These are phyloP conservation scores for Bombus turneri DNA, from an alignment of 1,140 invertebrate genomes.

Conservation along the genomic window DNA sequence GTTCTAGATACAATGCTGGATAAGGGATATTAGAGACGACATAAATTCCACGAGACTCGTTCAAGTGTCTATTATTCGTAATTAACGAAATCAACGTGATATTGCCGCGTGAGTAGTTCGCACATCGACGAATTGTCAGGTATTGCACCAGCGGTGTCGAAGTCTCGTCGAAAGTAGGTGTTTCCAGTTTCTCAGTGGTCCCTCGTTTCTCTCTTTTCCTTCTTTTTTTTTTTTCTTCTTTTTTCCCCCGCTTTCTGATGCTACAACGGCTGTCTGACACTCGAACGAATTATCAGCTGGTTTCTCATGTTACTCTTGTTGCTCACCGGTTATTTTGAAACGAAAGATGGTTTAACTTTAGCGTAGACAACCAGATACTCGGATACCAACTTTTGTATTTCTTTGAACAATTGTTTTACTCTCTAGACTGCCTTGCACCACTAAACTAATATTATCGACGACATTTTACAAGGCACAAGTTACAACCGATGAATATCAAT, in stretches of 20 bases:
- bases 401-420: background rate
- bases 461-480: too few relatives aligned
- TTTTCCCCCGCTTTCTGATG: too few relatives aligned
- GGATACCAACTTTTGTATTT: background rate
- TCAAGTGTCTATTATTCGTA: conserved; percentile 39
- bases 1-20: conserved; percentile 4
- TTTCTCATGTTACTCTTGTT: background rate
- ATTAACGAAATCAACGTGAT: conserved; percentile 28
- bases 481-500: background rate
- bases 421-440: background rate
- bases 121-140: conserved; percentile 29
- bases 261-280: background rate
- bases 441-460: background rate
- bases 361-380: background rate
- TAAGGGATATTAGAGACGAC: conserved; percentile 27
- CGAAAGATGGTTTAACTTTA: background rate
- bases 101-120: conserved; percentile 8
- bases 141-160: conserved; percentile 2
- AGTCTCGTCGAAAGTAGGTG: background rate
- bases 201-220: background rate
- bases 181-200: background rate
- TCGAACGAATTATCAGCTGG: conserved; percentile 11
- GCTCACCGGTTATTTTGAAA: background rate
- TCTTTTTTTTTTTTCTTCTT: too few relatives aligned
- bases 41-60: too few relatives aligned